These are phyloP conservation scores for Pandemis corylana DNA, from an alignment of 2,888 invertebrate genomes.

Conservation along the genomic window DNA sequence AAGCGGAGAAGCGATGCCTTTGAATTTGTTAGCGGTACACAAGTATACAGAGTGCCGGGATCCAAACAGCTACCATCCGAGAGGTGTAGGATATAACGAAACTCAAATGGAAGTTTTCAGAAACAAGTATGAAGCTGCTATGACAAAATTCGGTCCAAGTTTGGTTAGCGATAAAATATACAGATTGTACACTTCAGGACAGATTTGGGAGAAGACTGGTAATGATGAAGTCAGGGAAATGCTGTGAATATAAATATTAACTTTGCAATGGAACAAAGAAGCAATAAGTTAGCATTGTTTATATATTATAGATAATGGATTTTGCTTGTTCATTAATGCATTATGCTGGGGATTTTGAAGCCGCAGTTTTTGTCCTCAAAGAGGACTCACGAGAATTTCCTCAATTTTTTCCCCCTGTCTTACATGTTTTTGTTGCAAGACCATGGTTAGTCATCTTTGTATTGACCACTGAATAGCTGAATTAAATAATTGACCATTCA, in stretches of 20 bases:
- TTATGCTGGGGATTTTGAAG: not conserved
- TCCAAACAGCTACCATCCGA: constrained; percentile 64
- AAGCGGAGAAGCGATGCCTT: constrained; percentile 60
- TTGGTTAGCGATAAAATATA: constrained; percentile 79
- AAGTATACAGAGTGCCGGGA: constrained; percentile 81
- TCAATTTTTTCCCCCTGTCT: not conserved
- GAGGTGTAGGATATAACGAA: constrained; percentile 70
- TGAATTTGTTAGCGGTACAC: constrained; percentile 72
- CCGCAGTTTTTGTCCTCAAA: not conserved
- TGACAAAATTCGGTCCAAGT: constrained; percentile 78
- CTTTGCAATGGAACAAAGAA: constrained; percentile 28
- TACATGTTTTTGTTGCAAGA: not conserved
- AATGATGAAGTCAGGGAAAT: constrained; percentile 74
- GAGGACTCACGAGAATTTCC: not conserved
- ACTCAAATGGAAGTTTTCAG: constrained; percentile 79
- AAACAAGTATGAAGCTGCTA: constrained; percentile 81
- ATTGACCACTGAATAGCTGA: too few relatives aligned
- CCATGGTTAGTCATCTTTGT: not conserved
- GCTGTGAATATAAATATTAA: constrained; percentile 50
- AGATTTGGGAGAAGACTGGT: constrained; percentile 76
- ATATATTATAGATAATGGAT: not conserved
- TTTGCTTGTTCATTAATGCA: too few relatives aligned
- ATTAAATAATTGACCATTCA: not conserved
- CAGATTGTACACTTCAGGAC: constrained; percentile 75
- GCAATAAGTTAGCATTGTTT: constrained; percentile 1